These are phyloP conservation scores for Papilio dardanus DNA, from an alignment of 1,140 invertebrate genomes.

Conservation along the genomic window DNA sequence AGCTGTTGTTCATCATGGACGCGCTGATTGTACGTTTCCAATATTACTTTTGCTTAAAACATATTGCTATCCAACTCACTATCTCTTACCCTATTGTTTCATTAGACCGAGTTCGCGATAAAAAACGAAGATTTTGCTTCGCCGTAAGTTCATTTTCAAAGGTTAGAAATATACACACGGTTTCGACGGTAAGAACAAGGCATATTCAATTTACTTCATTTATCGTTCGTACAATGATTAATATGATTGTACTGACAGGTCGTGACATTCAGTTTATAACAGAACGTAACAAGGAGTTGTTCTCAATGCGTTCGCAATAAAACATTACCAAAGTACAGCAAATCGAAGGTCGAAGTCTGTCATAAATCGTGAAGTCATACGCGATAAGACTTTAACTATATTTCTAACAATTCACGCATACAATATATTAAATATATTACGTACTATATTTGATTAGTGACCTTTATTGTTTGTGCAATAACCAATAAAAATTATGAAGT, in stretches of 20 bases:
- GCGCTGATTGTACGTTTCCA: too few species aligned
- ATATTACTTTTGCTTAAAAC: too few species aligned
- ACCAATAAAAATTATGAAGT: background rate
- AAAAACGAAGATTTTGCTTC: too few species aligned
- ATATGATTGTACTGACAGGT: background rate
- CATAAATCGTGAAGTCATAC: constrained; percentile 8
- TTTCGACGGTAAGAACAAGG: background rate
- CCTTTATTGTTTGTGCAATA: background rate
- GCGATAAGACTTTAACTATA: constrained; percentile 2
- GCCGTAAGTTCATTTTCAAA: too few species aligned
- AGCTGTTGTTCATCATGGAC: too few species aligned
- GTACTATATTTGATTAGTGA: background rate
- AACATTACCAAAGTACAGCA: constrained; percentile 3
- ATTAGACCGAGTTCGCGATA: too few species aligned
- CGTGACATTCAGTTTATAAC: background rate
- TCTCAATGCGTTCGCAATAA: constrained; percentile 14
- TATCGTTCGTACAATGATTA: background rate
- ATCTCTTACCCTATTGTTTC: too few species aligned
- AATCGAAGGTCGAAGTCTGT: constrained; percentile 18
- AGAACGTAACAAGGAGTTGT: constrained; percentile 11
- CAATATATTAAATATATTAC: background rate
- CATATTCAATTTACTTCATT: background rate
- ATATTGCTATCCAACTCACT: too few species aligned
- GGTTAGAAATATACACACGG: too few species aligned
- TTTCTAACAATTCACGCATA: background rate